phyloP scores from a whole-genome alignment of 53 echinoderm and acorn worm genomes.

The Echinarachnius parma region DNA sequence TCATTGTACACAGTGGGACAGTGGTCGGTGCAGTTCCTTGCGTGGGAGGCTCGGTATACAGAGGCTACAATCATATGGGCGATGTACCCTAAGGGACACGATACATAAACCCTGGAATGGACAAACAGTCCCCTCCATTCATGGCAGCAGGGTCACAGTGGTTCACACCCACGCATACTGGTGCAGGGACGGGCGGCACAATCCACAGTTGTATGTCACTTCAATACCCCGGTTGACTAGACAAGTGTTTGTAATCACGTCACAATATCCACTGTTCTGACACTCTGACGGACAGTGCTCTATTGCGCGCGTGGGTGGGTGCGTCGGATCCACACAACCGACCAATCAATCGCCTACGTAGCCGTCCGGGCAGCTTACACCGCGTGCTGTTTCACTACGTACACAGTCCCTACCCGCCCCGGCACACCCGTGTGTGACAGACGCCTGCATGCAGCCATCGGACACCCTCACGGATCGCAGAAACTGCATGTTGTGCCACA shows the following conservation, averaged over 20 bases:
- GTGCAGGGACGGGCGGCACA: constrained; percentile 51
- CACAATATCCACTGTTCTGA: constrained; percentile 48
- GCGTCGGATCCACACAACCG: constrained; percentile 38
- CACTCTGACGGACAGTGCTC: constrained; percentile 44
- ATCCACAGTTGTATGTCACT: constrained; percentile 48
- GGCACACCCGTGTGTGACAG: constrained; percentile 47
- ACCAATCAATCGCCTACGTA: constrained; percentile 43
- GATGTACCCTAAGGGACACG: constrained; percentile 33
- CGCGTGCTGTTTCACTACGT: constrained; percentile 26
- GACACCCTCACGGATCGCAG: constrained; percentile 43
- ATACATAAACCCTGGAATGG: constrained; percentile 33
- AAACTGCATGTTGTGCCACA: constrained; percentile 34
- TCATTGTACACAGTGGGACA: constrained; percentile 51
- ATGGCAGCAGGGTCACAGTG: constrained; percentile 46
- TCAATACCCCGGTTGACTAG: constrained; percentile 38
- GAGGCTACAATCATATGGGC: constrained; percentile 32
- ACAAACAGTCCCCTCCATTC: constrained; percentile 43
- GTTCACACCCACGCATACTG: constrained; percentile 38
- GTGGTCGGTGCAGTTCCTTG: constrained; percentile 42
- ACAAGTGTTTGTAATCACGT: constrained; percentile 11
- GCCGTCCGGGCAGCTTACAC: constrained; percentile 55
- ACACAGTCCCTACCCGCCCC: constrained; percentile 42
- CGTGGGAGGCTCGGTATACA: constrained; percentile 23
- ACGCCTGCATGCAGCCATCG: constrained; percentile 24
- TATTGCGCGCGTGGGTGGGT: constrained; percentile 29